These are phyloP conservation scores for Hiodon tergisus DNA, from an alignment of 2,113 vertebrate genomes.

Conservation along the genomic window DNA sequence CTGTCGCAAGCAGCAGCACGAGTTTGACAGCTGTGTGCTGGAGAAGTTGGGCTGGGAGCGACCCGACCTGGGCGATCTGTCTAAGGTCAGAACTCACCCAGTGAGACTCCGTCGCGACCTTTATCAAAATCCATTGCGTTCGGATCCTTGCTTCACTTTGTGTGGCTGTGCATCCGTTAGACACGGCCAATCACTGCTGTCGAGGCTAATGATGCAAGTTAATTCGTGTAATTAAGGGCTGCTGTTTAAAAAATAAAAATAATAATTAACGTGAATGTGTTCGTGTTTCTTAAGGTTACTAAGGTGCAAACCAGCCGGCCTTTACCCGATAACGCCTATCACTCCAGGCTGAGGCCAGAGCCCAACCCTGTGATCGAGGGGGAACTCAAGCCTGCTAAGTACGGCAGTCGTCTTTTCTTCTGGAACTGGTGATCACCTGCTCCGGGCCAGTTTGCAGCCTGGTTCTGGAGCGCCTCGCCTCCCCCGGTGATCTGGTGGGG, in stretches of 20 bases:
- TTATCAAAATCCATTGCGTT: too few relatives aligned
- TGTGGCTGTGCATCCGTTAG: too few relatives aligned
- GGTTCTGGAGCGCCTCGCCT: not conserved
- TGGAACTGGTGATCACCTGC: conserved; percentile 69
- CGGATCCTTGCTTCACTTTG: too few relatives aligned
- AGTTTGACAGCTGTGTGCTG: conserved; percentile 89
- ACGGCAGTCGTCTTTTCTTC: conserved; percentile 83
- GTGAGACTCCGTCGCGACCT: too few relatives aligned
- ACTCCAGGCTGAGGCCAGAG: conserved; percentile 78
- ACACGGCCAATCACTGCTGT: too few relatives aligned
- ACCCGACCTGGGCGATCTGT: conserved; percentile 84
- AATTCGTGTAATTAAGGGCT: too few relatives aligned
- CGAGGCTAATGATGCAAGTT: too few relatives aligned
- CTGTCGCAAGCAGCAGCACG: conserved; percentile 79
- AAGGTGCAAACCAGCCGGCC: conserved; percentile 87
- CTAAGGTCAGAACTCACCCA: conserved; percentile 74
- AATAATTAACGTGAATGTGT: not conserved
- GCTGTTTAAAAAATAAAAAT: too few relatives aligned
- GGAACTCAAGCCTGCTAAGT: conserved; percentile 75
- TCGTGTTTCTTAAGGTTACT: conserved; percentile 70
- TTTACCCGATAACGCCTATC: conserved; percentile 80
- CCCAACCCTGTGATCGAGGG: conserved; percentile 69
- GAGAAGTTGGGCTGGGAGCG: conserved; percentile 88
- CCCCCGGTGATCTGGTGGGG: not conserved
- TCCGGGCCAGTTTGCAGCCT: conserved; percentile 9